phyloP scores from a whole-genome alignment of 2,113 vertebrate species.

The Tyto alba region DNA sequence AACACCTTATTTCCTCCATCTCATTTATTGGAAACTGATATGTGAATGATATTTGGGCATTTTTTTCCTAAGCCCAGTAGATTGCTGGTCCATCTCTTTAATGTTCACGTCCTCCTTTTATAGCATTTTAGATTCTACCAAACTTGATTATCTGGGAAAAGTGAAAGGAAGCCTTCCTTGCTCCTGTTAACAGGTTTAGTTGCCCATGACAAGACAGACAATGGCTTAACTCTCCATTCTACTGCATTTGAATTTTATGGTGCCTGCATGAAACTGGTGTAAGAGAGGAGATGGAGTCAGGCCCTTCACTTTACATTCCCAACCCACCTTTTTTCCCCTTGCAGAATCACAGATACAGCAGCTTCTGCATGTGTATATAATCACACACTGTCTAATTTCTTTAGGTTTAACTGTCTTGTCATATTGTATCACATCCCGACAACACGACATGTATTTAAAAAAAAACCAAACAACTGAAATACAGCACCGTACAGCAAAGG shows the following conservation, averaged over 20 bases:
- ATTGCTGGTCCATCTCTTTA: background rate
- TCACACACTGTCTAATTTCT: background rate
- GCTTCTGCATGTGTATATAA: background rate
- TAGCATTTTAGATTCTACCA: background rate
- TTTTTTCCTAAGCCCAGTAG: background rate
- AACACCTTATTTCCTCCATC: background rate
- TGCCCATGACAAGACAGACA: background rate
- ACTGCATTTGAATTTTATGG: background rate
- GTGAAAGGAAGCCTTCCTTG: background rate
- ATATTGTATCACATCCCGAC: background rate
- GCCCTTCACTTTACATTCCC: background rate
- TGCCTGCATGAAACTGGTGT: background rate
- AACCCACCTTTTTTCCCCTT: background rate
- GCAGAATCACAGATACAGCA: background rate
- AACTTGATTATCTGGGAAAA: background rate
- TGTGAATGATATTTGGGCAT: background rate
- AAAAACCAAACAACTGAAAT: background rate
- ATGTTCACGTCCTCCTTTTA: background rate
- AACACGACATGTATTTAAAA: accelerated
- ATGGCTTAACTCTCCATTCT: background rate
- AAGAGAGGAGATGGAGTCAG: background rate
- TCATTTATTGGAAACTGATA: background rate
- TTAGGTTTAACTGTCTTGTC: background rate
- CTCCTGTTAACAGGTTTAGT: background rate
- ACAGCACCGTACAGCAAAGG: background rate